Percentiles rank a stretch among this genome's conserved stretches.
Evolutionary conservation across 2,888 invertebrate species (phyloP).

Genomic region (Epirrita christyi): DNA sequence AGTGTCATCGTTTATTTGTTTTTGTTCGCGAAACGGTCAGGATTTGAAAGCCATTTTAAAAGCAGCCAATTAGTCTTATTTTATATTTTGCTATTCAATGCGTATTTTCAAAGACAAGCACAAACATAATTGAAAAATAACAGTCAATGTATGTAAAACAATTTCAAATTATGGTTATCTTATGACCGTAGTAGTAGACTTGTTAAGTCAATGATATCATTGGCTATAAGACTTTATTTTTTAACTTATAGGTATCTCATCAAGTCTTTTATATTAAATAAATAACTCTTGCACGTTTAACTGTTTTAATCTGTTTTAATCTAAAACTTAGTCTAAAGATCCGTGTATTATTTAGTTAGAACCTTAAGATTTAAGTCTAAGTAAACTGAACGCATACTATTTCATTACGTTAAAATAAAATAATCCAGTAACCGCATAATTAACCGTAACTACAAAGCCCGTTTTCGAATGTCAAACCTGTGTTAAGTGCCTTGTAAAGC

Average conservation of each 20-base stretch:
- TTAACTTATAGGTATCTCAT: not conserved
- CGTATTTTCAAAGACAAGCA: not conserved
- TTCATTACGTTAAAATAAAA: too few species aligned
- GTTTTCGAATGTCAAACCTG: too few species aligned
- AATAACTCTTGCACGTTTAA: too few species aligned
- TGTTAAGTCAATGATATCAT: slow-evolving; percentile 21
- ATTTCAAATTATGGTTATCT: not conserved
- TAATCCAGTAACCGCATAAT: too few species aligned
- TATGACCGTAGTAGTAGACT: slow-evolving; percentile 1
- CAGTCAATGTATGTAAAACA: slow-evolving; percentile 1
- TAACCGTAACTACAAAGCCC: too few species aligned
- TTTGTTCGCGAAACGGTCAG: slow-evolving; percentile 36
- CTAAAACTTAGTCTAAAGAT: too few species aligned
- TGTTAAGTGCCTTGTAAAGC: too few species aligned
- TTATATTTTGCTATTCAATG: slow-evolving; percentile 4
- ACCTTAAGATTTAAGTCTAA: too few species aligned
- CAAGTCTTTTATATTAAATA: too few species aligned
- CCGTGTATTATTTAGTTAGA: too few species aligned
- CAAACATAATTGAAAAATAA: not conserved
- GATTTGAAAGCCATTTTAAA: slow-evolving; percentile 10
- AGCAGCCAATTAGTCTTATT: not conserved
- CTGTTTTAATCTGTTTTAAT: too few species aligned
- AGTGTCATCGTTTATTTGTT: slow-evolving; percentile 38
- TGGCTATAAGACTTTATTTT: slow-evolving; percentile 7
- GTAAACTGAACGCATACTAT: too few species aligned